Base-by-base conservation (phyloP, 2,888 invertebrate species). In the Portevinia maculata region DNA sequence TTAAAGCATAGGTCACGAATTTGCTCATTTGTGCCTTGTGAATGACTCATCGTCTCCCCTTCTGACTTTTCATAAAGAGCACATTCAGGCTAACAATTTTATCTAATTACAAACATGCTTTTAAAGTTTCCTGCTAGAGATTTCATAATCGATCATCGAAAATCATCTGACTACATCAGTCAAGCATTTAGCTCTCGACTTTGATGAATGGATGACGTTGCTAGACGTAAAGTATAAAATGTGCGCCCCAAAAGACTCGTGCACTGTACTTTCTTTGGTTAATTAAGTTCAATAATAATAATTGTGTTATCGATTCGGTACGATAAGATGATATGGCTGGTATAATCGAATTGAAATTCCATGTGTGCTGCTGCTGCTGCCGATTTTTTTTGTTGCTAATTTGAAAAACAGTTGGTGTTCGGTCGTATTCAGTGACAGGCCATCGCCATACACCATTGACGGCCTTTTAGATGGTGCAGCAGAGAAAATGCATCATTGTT, bases 221-320 rank as follows among this genome's bases (percentile, higher is more conserved):
- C 1, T 1, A 28, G 24, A 34, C 34, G 30, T 9, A 19, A 53
- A 9, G n/a, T n/a, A 41, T 24, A 24, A 55, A 34, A 46, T 46
- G 55, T 19, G 55, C 37, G n/a, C n/a, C n/a, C n/a, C n/a, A n/a
- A n/a, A n/a, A n/a, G n/a, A n/a, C 24, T 37, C 34, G 44, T 11
- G 9, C 5, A 9, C 44, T 8, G 7, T 19, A 1, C 19, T 17
- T 44, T 8, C 21, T 19, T 11, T 34, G 21, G 24, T 48, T 62
- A 32, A 62, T 62, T 62, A 62, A 62, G 46, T 62, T 62, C 46
- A 57, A 57, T 39, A 15, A 57, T 11, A 44, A 34, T 39, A 50
- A 70, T 70, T 55, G 59, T 41, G 59, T 41, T 70, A 70, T 70
- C 41, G 59, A 70, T 70, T 65, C 15, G 39, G 53, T 24, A 15